Evolutionary conservation across 1,140 invertebrate species (phyloP).

Genomic region (Heliconius hermathena): DNA sequence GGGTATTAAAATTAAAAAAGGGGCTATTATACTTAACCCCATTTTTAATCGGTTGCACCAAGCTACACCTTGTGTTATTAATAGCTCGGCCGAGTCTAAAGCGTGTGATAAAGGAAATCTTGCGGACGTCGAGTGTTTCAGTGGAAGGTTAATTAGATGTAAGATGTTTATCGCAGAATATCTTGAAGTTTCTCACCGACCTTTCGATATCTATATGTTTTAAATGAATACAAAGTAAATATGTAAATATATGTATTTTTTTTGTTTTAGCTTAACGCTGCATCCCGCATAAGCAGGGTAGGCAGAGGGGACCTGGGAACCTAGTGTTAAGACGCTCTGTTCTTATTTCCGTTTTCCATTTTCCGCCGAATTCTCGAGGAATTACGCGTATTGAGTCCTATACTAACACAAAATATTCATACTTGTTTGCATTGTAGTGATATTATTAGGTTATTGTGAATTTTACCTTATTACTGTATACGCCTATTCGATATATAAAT

Average conservation of each 20-base stretch:
- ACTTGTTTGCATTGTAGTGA: too few relatives aligned
- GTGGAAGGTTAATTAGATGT: not conserved
- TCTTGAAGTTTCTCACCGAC: not conserved
- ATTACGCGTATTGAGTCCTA: not conserved
- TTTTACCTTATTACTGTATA: too few relatives aligned
- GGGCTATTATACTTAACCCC: constrained; percentile 6
- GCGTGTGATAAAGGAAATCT: not conserved
- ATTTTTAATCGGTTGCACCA: not conserved
- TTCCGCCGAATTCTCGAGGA: not conserved
- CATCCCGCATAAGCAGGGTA: too few relatives aligned
- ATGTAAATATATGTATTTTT: not conserved
- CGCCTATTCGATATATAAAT: too few relatives aligned
- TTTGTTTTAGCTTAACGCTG: too few relatives aligned
- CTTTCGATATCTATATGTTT: not conserved
- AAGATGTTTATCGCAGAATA: not conserved
- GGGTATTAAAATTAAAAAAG: not conserved
- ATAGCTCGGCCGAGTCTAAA: not conserved
- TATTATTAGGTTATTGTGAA: too few relatives aligned
- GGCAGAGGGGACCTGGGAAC: not conserved
- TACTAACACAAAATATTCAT: too few relatives aligned
- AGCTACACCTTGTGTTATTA: not conserved
- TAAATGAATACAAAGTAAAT: not conserved
- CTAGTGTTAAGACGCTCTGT: not conserved
- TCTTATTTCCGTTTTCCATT: not conserved
- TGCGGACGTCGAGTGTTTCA: not conserved